Base-by-base conservation (phyloP, 2,888 invertebrate genomes). In the Crioceris asparagi region DNA sequence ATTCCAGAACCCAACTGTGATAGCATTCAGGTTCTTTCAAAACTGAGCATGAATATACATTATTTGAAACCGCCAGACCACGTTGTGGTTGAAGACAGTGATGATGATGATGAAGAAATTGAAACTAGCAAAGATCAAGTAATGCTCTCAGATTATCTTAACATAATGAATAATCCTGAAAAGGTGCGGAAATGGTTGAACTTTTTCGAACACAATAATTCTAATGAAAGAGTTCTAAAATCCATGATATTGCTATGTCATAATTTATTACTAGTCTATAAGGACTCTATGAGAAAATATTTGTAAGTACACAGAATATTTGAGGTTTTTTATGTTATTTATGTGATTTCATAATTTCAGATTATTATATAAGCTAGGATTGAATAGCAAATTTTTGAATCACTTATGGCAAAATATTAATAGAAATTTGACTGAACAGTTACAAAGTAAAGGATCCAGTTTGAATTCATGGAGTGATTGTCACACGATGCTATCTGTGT, bases 281-380 rank as follows among this genome's bases (percentile, higher is more conserved):
- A 80, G 58, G 72, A 83, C 59, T 83, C 88, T 1, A 72, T 90
- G 48, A 85, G 87, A 59, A 85, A 84, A 57, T 86, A 83, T 65
- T 83, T 86, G 86, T 84, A 61, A 61, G 67, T 57, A 29, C n/a
- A 11, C 17, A 44, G n/a, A n/a, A n/a, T n/a, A n/a, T n/a, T n/a
- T n/a, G n/a, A n/a, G 10, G 21, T 21, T 6, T 21, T 21, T 21
- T 7, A 7, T 21, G 21, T 10, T 21, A 7, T 7, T 21, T 21
- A 21, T 21, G 21, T 21, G 21, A 7, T 7, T 27, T 4, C 11
- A 5, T 21, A 7, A 7, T 27, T 27, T 27, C 27, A 27, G 27
- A 12, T 12, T 27, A 27, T 10, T 27, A 12, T 30, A 30, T 16
- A 14, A 16, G n/a, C 30, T 30, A 16, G 30, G 30, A 8, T 30